A percentile compares a stretch with the other conserved stretches of the same genome.
Evolutionary conservation across 2,888 invertebrate species (phyloP).

Genomic region (Tupiocoris notatus): DNA sequence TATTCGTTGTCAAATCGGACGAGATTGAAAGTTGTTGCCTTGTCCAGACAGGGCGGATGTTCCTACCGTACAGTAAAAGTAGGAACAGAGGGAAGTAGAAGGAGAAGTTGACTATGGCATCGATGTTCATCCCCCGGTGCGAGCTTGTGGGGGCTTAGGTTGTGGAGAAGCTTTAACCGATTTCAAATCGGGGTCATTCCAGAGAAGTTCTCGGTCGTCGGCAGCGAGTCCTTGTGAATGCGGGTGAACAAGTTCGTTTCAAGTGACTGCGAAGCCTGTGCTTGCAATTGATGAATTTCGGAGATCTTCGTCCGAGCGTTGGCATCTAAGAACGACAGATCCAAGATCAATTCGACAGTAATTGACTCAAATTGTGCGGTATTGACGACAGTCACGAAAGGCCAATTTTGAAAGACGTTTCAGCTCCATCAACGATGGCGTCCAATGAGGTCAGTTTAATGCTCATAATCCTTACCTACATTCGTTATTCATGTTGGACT

Average conservation of each 20-base stretch:
- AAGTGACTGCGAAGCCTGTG: background rate
- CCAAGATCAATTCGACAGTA: too few relatives aligned
- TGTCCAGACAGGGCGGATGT: background rate
- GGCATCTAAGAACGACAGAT: too few relatives aligned
- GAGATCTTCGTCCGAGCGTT: too few relatives aligned
- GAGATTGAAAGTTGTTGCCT: background rate
- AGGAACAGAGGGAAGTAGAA: background rate
- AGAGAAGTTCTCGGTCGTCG: background rate
- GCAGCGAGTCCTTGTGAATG: background rate
- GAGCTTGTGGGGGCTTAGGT: background rate
- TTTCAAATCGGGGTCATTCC: background rate
- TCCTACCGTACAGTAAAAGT: background rate
- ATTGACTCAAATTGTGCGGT: too few relatives aligned
- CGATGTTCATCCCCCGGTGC: background rate
- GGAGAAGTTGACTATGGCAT: background rate
- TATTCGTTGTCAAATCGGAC: background rate
- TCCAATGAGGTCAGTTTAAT: too few relatives aligned
- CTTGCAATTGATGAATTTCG: too few relatives aligned
- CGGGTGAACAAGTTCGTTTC: background rate
- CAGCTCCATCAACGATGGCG: too few relatives aligned
- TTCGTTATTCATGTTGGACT: too few relatives aligned
- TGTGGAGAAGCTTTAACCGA: background rate
- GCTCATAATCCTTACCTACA: too few relatives aligned
- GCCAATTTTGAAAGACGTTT: too few relatives aligned
- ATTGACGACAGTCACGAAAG: too few relatives aligned